A percentile compares a stretch with the other conserved stretches of the same genome.
These are phyloP conservation scores for Pungitius pungitius DNA, from an alignment of 2,113 vertebrate genomes.

Conservation along the genomic window DNA sequence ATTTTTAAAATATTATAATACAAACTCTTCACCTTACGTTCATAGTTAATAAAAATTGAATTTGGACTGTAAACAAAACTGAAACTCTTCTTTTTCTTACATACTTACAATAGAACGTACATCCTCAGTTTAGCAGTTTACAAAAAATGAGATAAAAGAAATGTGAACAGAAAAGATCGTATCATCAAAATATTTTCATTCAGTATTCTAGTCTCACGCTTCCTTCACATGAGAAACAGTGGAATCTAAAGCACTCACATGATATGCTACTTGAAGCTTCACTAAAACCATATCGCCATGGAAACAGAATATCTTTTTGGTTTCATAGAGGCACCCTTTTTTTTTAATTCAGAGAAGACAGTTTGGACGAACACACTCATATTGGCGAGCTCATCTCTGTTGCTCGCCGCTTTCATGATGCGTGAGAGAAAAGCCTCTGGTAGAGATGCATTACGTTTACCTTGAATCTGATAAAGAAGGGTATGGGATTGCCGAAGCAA, in stretches of 20 bases:
- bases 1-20: neutral
- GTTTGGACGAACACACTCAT: conserved; percentile 50
- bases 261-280: conserved; percentile 70
- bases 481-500: conserved; percentile 33
- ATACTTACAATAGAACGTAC: neutral
- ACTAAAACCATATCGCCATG: conserved; percentile 72
- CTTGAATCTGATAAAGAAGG: conserved; percentile 70
- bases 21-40: neutral
- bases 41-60: neutral
- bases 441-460: conserved; percentile 46
- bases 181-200: conserved; percentile 16
- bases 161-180: neutral
- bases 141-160: neutral
- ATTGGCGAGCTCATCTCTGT: conserved; percentile 46
- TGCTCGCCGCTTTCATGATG: conserved; percentile 30
- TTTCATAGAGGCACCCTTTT: conserved; percentile 30
- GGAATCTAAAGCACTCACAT: conserved; percentile 60
- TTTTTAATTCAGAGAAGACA: conserved; percentile 27
- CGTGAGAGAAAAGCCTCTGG: conserved; percentile 37
- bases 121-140: neutral
- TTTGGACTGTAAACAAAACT: neutral
- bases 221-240: conserved; percentile 48
- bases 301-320: conserved; percentile 67
- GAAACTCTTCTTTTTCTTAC: neutral
- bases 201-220: conserved; percentile 6